Conservation (phyloP, 2,888 invertebrate genomes). For the Lymantria monacha region DNA sequence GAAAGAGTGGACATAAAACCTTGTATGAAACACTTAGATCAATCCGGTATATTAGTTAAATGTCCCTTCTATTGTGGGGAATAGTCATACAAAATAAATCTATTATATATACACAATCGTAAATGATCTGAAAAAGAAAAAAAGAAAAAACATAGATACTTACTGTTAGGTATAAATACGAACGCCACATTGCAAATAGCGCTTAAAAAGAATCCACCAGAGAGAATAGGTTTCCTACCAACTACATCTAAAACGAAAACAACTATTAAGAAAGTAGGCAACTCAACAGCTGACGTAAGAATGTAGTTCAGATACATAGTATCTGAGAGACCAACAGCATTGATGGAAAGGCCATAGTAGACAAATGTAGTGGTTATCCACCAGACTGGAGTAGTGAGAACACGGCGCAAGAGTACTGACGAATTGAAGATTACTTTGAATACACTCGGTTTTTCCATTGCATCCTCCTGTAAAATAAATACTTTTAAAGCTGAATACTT, state of each 20-base stretch:
- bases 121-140: no score
- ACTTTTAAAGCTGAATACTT: neutral
- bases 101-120: no score
- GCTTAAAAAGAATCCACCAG: slow-evolving; percentile 82
- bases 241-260: slow-evolving; percentile 83
- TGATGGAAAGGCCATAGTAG: slow-evolving; percentile 90
- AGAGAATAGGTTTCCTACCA: slow-evolving; percentile 84
- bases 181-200: slow-evolving; percentile 71
- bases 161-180: slow-evolving; percentile 77
- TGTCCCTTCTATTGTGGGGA: no score
- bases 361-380: slow-evolving; percentile 91
- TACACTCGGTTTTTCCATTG: slow-evolving; percentile 30
- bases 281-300: slow-evolving; percentile 84
- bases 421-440: slow-evolving; percentile 70
- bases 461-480: slow-evolving; percentile 14
- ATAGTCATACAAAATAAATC: no score
- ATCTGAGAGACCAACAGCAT: slow-evolving; percentile 87
- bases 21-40: no score
- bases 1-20: no score
- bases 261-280: slow-evolving; percentile 86
- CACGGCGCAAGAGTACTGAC: slow-evolving; percentile 75
- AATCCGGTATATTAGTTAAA: no score
- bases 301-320: slow-evolving; percentile 89
- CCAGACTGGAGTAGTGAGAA: slow-evolving; percentile 86
- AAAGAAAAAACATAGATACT: slow-evolving; percentile 27